A percentile compares a stretch with the other conserved stretches of the same genome.
Conservation (phyloP, 1,140 invertebrate species). For the Wasmannia auropunctata region DNA sequence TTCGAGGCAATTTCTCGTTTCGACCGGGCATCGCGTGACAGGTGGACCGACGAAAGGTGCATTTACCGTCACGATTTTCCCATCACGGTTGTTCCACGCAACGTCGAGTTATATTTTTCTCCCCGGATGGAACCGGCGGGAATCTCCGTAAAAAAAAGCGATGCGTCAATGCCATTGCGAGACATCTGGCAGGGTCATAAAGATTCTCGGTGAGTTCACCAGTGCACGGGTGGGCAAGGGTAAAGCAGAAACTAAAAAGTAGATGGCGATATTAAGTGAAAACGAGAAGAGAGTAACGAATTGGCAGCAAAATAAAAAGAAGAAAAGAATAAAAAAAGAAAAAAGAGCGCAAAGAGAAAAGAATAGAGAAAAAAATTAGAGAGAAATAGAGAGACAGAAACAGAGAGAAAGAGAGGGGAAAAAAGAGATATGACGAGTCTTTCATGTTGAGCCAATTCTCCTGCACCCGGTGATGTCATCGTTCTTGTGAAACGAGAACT, state of each 20-base stretch:
- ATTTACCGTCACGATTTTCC: slow-evolving; percentile 33
- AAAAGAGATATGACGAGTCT: slow-evolving; percentile 47
- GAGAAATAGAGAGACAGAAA: not conserved
- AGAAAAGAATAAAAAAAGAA: not conserved
- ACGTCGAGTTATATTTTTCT: slow-evolving; percentile 37
- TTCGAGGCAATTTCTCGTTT: not conserved
- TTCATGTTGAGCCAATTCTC: slow-evolving; percentile 70
- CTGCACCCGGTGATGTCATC: slow-evolving; percentile 69
- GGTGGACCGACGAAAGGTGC: slow-evolving; percentile 25
- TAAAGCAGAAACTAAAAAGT: slow-evolving; percentile 7
- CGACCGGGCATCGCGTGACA: slow-evolving; percentile 3
- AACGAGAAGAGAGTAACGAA: slow-evolving; percentile 51
- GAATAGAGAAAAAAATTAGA: not conserved
- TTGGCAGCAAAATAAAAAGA: not conserved
- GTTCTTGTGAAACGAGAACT: slow-evolving; percentile 67
- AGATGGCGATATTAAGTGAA: slow-evolving; percentile 33
- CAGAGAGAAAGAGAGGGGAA: slow-evolving; percentile 30
- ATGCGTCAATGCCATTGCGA: slow-evolving; percentile 65
- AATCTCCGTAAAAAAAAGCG: slow-evolving; percentile 47
- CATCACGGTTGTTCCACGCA: not conserved
- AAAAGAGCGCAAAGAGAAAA: not conserved
- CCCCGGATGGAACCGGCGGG: slow-evolving; percentile 13
- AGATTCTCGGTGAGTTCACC: slow-evolving; percentile 66
- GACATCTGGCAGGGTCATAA: slow-evolving; percentile 71
- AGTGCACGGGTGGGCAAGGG: not conserved